These are phyloP conservation scores for Amphibalanus amphitrite DNA, from an alignment of 1,140 invertebrate genomes.

Conservation along the genomic window DNA sequence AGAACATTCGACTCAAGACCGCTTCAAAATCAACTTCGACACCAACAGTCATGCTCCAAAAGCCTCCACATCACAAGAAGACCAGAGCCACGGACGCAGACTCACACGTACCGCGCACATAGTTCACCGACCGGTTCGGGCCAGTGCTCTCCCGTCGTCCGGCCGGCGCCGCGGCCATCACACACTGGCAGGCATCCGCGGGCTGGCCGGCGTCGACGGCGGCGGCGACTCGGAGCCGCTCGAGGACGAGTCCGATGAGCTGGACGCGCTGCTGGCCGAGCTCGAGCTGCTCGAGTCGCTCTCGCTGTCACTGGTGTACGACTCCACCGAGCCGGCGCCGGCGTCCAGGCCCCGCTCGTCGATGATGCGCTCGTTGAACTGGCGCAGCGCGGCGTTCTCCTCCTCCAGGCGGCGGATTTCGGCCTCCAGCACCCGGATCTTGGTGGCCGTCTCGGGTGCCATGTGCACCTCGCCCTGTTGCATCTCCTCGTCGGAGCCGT, in stretches of 20 bases:
- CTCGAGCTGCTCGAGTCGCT: background rate
- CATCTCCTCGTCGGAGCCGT: slow-evolving; percentile 2
- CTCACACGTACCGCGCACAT: no score
- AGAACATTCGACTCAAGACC: no score
- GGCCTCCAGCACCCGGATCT: slow-evolving; percentile 31
- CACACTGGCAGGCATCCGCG: background rate
- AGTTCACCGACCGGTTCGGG: no score
- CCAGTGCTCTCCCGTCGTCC: no score
- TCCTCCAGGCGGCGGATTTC: slow-evolving; percentile 35
- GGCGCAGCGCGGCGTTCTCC: slow-evolving; percentile 35
- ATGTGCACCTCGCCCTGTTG: slow-evolving; percentile 7
- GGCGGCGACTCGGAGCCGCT: background rate
- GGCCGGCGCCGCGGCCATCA: background rate
- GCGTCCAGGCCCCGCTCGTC: background rate
- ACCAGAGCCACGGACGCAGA: no score
- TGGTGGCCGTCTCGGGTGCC: slow-evolving; percentile 19
- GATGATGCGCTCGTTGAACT: slow-evolving; percentile 28
- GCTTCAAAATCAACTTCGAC: no score
- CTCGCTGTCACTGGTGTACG: background rate
- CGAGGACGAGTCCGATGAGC: background rate
- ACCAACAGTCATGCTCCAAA: no score
- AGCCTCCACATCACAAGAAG: no score
- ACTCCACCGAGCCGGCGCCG: background rate
- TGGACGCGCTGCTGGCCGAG: background rate
- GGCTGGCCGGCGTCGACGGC: background rate